Evolutionary conservation across 1,140 invertebrate species (phyloP).

Genomic region (Neodiprion lecontei): DNA sequence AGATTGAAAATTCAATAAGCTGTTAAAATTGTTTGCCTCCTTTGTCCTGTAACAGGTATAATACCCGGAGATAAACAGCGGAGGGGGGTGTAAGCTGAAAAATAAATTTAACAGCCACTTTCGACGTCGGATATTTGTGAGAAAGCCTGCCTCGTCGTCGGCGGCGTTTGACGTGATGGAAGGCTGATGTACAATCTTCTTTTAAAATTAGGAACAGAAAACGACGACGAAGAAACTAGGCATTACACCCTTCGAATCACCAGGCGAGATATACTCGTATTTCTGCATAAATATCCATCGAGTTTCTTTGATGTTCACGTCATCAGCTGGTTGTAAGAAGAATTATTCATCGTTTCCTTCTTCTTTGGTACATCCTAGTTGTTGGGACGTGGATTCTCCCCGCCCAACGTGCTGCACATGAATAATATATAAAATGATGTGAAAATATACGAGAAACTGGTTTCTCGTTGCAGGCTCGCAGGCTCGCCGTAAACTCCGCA

Average conservation of each 20-base stretch:
- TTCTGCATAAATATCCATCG: too few relatives aligned
- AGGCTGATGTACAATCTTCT: neutral
- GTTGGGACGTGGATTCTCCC: too few relatives aligned
- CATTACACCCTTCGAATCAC: too few relatives aligned
- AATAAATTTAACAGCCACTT: neutral
- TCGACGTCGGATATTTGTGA: neutral
- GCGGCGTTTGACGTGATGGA: neutral
- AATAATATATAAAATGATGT: neutral
- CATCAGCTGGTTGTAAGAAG: too few relatives aligned
- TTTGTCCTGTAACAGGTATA: too few relatives aligned
- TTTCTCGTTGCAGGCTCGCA: neutral
- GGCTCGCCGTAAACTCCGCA: neutral
- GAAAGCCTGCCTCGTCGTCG: neutral
- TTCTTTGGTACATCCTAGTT: too few relatives aligned
- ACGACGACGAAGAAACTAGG: neutral
- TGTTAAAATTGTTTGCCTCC: neutral
- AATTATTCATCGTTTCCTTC: too few relatives aligned
- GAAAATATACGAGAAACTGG: too few relatives aligned
- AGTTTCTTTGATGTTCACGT: too few relatives aligned
- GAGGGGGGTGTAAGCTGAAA: neutral
- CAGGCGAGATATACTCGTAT: too few relatives aligned
- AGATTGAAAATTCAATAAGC: neutral
- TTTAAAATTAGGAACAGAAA: neutral
- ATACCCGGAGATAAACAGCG: neutral
- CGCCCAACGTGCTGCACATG: neutral